Base-by-base conservation (phyloP, 1,140 invertebrate species). In the Tetramorium alpestre region DNA sequence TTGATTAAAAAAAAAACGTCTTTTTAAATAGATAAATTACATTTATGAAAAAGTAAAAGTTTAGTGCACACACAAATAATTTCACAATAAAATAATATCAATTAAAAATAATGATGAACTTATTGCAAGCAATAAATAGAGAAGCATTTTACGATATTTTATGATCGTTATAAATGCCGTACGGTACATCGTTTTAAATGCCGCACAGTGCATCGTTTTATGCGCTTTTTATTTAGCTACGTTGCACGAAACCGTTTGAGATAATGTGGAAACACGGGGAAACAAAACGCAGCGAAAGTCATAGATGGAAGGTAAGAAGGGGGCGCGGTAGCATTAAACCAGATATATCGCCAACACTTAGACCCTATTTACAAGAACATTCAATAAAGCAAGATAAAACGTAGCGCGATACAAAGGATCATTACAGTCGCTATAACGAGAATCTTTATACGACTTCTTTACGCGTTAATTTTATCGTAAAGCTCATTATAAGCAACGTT, bases 361-460 rank as follows among this genome's bases (percentile, higher is more conserved):
- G 85, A 72, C 44, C 60, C 76, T 89, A 70, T 89, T 88, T 86
- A 77, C 87, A 88, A 78, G 87, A 73, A 85, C 72, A 84, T 89
- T 85, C 87, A 88, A 87, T 88, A 88, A 88, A 88, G 69, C 58
- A n/a, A 67, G 49, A 73, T 70, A 77, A 80, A 13, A 80, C 86
- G 49, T 54, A 33, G 54, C 49, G 22, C 70, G 49, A 64, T 85
- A 51, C 70, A 41, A 65, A 51, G 16, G 73, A 78, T 85, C 82
- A 64, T 85, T 85, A 77, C 58, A 78, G 58, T 65, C 33, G 22
- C 73, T 85, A 65, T 78, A 85, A 85, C 82, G 73, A 76, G 58
- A 18, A 78, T 78, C 60, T 85, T 85, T 77, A 85, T 47, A 65
- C 47, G 73, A 58, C 47, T 78, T 10, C 25, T 75, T 85, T 77